Base-by-base conservation (phyloP, 2,113 vertebrate genomes). In the Donacobius atricapilla region DNA sequence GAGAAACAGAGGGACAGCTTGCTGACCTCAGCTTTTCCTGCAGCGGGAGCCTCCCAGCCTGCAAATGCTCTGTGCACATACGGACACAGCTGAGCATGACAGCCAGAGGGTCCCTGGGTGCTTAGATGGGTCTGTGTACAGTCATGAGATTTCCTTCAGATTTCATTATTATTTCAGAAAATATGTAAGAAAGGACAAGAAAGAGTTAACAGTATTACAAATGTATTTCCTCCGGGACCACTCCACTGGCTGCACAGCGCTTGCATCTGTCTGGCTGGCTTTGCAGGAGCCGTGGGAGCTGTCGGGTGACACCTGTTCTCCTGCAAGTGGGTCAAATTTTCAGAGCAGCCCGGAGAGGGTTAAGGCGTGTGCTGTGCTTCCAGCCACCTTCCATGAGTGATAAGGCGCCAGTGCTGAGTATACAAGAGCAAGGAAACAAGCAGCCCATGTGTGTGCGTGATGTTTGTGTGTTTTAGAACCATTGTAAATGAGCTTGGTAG, bases 401-500 rank as follows among this genome's bases (percentile, higher is more conserved):
- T 95, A 85, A 96, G 85, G 76, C 5, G 2, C 54, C 71, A n/a
- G 39, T 42, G 56, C 82, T 83, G 71, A 85, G 39, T 66, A 68
- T 79, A 83, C 92, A 88, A 40, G 65, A 73, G 47, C 7, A 22
- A 70, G 63, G 79, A 80, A 93, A n/a, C 50, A 63, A 73, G 50
- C 33, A 51, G 64, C 47, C 8, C 1, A 27, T 81, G 71, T 0
- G 1, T 69, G 42, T 53, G 39, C 9, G 2, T 75, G 69, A 3
- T 78, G 83, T 79, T 66, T 89, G 48, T 85, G 57, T 85, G 63
- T 13, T 95, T 95, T 90, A 83, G 44, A 58, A 12, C 40, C 42
- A 10, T 35, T 56, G 30, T 47, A 85, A 83, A 88, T 56, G 69
- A 66, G 39, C 37, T 15, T 83, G 82, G 58, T 48, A 47, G 51